A percentile compares a stretch with the other conserved stretches of the same genome.
Conservation (phyloP, 2,113 vertebrate species). For the Hippocampus zosterae region DNA sequence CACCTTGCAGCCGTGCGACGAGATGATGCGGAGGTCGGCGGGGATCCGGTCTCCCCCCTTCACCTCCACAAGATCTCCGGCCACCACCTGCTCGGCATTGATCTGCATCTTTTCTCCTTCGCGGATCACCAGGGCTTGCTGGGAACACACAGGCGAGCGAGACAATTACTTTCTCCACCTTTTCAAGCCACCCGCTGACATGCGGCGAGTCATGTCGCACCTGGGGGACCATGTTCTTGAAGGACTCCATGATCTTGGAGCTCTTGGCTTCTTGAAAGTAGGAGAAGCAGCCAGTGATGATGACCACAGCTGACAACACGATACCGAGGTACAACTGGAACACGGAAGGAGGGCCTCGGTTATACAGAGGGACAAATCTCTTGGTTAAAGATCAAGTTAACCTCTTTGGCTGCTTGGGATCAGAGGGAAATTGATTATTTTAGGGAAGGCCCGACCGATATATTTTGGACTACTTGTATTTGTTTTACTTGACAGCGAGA, state of each 20-base stretch:
- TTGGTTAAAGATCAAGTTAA: too few species aligned
- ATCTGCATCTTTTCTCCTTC: slow-evolving; percentile 92
- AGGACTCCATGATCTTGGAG: slow-evolving; percentile 94
- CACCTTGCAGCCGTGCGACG: slow-evolving; percentile 89
- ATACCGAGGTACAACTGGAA: slow-evolving; percentile 83
- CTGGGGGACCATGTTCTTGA: slow-evolving; percentile 95
- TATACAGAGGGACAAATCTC: too few species aligned
- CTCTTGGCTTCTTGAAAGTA: slow-evolving; percentile 93
- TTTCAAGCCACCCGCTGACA: neutral
- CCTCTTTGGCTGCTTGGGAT: too few species aligned
- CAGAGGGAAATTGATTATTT: too few species aligned
- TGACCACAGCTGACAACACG: slow-evolving; percentile 85
- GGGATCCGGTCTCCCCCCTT: slow-evolving; percentile 89
- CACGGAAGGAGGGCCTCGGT: neutral
- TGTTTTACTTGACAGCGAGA: too few species aligned
- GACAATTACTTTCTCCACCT: neutral
- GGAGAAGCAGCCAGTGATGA: slow-evolving; percentile 91
- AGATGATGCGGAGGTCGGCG: slow-evolving; percentile 84
- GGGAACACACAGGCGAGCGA: neutral
- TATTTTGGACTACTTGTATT: too few species aligned
- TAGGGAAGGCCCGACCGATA: too few species aligned
- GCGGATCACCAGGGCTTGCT: slow-evolving; percentile 92
- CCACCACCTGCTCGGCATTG: slow-evolving; percentile 87
- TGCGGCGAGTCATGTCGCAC: slow-evolving; percentile 40
- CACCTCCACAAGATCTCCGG: slow-evolving; percentile 87